These are phyloP conservation scores for Sebastes diaconus DNA, from an alignment of 2,797 vertebrate species.

Conservation along the genomic window DNA sequence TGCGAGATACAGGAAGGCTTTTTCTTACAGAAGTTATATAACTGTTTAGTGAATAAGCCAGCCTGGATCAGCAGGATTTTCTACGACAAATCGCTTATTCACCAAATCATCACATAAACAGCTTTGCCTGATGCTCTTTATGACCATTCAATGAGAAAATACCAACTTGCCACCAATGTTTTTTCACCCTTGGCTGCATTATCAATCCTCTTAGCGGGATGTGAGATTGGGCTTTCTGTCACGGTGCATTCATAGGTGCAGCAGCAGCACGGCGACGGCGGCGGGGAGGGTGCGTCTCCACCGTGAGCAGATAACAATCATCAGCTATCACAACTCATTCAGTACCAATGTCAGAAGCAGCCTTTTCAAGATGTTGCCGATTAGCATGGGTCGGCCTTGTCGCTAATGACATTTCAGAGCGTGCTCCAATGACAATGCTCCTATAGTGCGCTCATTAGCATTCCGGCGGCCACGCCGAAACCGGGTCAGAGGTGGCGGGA, in stretches of 20 bases:
- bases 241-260: constrained; percentile 59
- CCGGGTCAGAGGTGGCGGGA: constrained; percentile 64
- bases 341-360: constrained; percentile 58
- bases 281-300: neutral
- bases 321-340: constrained; percentile 53
- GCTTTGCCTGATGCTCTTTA: constrained; percentile 60
- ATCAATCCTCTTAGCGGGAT: constrained; percentile 67
- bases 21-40: constrained; percentile 64
- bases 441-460: constrained; percentile 51
- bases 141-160: constrained; percentile 64
- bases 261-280: neutral
- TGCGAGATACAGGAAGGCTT: constrained; percentile 53
- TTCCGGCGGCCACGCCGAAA: constrained; percentile 46
- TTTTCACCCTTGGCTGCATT: constrained; percentile 58
- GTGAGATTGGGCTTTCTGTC: constrained; percentile 62
- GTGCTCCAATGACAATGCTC: constrained; percentile 54
- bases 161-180: constrained; percentile 58
- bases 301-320: constrained; percentile 63
- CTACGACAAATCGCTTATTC: constrained; percentile 71
- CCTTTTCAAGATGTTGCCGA: constrained; percentile 69
- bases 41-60: constrained; percentile 65
- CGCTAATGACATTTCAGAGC: constrained; percentile 70
- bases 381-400: constrained; percentile 63
- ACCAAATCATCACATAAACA: constrained; percentile 74
- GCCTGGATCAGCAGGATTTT: constrained; percentile 74